Evolutionary conservation across 2,113 vertebrate species (phyloP).

Genomic region (Dermatemys mawii): DNA sequence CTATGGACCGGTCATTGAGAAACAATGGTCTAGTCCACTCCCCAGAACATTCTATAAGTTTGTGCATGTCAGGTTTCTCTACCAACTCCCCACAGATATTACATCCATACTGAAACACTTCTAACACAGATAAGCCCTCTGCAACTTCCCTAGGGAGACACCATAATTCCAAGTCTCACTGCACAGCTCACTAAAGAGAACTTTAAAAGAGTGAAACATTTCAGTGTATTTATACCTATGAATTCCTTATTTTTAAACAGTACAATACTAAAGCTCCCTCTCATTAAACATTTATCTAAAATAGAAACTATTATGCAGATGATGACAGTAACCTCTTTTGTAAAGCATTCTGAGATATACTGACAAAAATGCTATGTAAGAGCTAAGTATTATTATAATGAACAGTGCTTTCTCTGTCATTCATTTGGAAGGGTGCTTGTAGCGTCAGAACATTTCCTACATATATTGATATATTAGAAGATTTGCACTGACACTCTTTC

Average conservation of each 20-base stretch:
- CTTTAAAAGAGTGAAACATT: neutral
- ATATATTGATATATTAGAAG: neutral
- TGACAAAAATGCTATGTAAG: neutral
- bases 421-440: neutral
- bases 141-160: neutral
- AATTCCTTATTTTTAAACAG: neutral
- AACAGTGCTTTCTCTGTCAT: neutral
- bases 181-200: neutral
- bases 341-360: neutral
- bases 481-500: neutral
- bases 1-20: neutral
- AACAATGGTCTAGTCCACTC: neutral
- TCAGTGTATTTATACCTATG: neutral
- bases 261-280: neutral
- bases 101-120: neutral
- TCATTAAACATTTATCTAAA: neutral
- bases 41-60: neutral
- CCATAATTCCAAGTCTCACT: neutral
- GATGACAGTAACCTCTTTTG: neutral
- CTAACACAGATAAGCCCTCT: neutral
- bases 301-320: neutral
- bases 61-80: neutral
- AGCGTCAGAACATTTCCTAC: neutral
- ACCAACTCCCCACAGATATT: too few relatives aligned
- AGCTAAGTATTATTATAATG: neutral